phyloP scores from a whole-genome alignment of 2,113 vertebrate species.

The Cettia cetti region DNA sequence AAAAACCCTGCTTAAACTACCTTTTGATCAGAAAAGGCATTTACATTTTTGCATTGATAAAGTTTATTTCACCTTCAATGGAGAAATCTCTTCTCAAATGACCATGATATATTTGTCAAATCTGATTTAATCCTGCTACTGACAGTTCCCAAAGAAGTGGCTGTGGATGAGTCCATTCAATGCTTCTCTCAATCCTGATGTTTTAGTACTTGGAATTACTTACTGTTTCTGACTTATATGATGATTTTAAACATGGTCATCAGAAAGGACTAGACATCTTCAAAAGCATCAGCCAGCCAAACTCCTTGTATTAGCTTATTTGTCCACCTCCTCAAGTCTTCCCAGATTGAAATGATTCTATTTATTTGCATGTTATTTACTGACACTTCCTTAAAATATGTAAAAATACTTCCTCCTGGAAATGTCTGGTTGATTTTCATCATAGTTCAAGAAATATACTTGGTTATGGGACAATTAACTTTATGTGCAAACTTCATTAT shows the following conservation, averaged over 20 bases:
- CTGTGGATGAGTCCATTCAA: not conserved
- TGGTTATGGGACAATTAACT: not conserved
- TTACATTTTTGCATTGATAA: not conserved
- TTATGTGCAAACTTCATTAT: not conserved
- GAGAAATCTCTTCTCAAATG: not conserved
- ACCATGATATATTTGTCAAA: not conserved
- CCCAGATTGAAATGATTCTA: not conserved
- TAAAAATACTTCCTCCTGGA: not conserved
- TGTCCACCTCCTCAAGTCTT: not conserved
- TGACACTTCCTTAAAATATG: not conserved
- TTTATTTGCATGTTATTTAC: not conserved
- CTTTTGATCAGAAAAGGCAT: not conserved
- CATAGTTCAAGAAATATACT: not conserved
- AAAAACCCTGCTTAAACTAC: not conserved
- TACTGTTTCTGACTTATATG: not conserved
- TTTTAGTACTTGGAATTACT: not conserved
- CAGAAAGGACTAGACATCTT: not conserved
- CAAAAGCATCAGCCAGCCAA: not conserved
- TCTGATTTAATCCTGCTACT: not conserved
- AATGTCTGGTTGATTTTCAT: not conserved
- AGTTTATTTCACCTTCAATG: not conserved
- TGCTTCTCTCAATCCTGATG: not conserved
- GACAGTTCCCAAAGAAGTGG: not conserved
- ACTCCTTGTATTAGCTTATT: not conserved
- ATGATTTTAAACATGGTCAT: not conserved